Percentiles rank a stretch among this genome's conserved stretches.
phyloP scores from a whole-genome alignment of 2,797 vertebrate species.

The Falco rusticolus region DNA sequence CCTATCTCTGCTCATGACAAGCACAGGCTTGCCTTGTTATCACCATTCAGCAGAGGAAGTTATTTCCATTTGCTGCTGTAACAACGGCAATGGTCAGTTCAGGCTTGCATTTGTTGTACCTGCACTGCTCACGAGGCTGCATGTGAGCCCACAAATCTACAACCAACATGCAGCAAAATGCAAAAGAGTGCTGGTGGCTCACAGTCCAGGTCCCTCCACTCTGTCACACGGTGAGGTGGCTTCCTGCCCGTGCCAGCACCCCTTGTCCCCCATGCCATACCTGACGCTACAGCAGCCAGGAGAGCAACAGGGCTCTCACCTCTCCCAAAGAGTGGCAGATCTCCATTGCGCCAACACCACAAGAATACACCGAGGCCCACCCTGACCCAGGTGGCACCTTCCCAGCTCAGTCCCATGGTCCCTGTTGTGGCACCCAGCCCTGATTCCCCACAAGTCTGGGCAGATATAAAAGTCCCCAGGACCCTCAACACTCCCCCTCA shows the following conservation, averaged over 20 bases:
- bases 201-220: not conserved
- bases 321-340: not conserved
- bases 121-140: not conserved
- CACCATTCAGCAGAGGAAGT: not conserved
- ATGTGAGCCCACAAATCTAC: not conserved
- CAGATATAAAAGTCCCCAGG: not conserved
- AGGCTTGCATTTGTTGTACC: not conserved
- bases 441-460: not conserved
- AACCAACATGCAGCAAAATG: not conserved
- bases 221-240: accelerated
- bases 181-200: not conserved
- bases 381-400: not conserved
- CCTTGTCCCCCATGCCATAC: not conserved
- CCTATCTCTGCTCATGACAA: not conserved
- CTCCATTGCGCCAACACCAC: not conserved
- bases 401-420: not conserved
- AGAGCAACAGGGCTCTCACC: accelerated
- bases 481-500: not conserved
- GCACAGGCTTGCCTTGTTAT: not conserved
- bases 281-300: not conserved
- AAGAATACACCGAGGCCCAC: not conserved
- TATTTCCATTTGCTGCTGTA: not conserved
- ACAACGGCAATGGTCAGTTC: not conserved
- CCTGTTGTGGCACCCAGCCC: not conserved
- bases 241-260: not conserved